Conservation (phyloP, 2,888 invertebrate species). For the Ashinkailepas kermadecensis region DNA sequence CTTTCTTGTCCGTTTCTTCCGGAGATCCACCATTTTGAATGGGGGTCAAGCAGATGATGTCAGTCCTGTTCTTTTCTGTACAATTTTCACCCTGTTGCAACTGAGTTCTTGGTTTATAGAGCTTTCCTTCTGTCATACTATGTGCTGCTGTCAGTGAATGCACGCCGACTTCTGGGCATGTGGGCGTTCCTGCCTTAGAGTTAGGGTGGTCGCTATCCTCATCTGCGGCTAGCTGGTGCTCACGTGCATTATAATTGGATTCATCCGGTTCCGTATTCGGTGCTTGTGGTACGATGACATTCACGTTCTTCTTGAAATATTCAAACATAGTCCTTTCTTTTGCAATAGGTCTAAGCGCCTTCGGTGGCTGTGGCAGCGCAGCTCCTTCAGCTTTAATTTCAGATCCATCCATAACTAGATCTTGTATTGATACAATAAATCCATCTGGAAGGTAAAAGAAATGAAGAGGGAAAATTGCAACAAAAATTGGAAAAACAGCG, state of each 20-base stretch:
- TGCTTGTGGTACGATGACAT: no score
- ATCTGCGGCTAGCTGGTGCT: no score
- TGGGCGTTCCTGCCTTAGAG: background rate
- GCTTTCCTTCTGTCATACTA: background rate
- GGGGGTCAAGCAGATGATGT: background rate
- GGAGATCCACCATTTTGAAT: background rate
- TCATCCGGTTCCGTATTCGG: background rate
- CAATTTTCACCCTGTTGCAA: background rate
- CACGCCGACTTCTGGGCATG: background rate
- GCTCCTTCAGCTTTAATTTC: no score
- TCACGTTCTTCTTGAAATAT: background rate
- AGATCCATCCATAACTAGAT: no score
- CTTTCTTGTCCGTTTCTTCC: background rate
- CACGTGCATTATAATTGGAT: background rate
- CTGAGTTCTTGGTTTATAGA: background rate
- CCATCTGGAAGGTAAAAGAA: no score
- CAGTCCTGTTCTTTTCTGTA: background rate
- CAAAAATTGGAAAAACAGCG: no score
- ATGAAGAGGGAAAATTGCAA: no score
- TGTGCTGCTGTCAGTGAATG: background rate
- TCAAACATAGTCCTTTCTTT: background rate
- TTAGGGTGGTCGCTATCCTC: background rate
- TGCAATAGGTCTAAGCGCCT: no score
- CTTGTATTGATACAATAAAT: no score
- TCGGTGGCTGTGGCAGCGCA: no score